A percentile compares a stretch with the other conserved stretches of the same genome.
Evolutionary conservation across 2,797 vertebrate species (phyloP).

Genomic region (Selene dorsalis): DNA sequence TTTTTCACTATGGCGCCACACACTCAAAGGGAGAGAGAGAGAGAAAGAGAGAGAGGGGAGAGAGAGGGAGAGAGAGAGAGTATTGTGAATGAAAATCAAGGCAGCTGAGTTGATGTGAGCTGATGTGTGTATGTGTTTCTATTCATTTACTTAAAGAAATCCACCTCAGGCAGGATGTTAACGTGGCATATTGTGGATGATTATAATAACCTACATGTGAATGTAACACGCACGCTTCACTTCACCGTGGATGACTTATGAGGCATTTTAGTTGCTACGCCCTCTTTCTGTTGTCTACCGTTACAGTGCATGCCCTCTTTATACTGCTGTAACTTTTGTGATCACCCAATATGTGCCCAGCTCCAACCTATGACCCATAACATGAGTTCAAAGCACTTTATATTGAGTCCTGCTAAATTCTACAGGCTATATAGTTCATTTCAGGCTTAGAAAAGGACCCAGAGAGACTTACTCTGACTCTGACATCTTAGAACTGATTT

Average conservation of each 20-base stretch:
- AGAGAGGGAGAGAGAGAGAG: conserved; percentile 37
- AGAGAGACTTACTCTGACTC: background rate
- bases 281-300: conserved; percentile 15
- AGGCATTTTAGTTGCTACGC: conserved; percentile 2
- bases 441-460: background rate
- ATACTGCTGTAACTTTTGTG: conserved; percentile 15
- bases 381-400: background rate
- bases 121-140: conserved; percentile 33
- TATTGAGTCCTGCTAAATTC: background rate
- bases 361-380: background rate
- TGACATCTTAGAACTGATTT: conserved; percentile 48
- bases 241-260: background rate
- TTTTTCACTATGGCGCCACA: conserved; percentile 75
- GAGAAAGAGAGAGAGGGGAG: conserved; percentile 41
- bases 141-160: conserved; percentile 40
- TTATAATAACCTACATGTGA: conserved; percentile 43
- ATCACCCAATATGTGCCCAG: background rate
- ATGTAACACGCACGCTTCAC: conserved; percentile 24
- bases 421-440: background rate
- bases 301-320: conserved; percentile 7
- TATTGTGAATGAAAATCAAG: conserved; percentile 57
- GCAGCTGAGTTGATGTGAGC: conserved; percentile 24
- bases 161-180: conserved; percentile 38
- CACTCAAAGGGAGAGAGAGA: conserved; percentile 41
- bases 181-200: conserved; percentile 42